Evolutionary conservation across 2,888 invertebrate species (phyloP).

Genomic region (Brenthis daphne): DNA sequence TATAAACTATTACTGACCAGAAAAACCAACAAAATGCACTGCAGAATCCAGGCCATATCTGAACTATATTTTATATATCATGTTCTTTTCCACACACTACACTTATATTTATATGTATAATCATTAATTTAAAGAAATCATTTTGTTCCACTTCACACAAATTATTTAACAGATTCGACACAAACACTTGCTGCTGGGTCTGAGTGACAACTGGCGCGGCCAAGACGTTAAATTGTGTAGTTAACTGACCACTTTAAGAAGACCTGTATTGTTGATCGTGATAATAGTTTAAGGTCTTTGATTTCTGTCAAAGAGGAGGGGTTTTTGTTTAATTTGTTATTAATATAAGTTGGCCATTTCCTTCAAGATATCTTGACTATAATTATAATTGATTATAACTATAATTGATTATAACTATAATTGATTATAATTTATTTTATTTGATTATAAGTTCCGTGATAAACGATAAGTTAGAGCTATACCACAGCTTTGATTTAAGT

Average conservation of each 20-base stretch:
- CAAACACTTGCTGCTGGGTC: constrained; percentile 32
- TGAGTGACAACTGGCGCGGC: constrained; percentile 35
- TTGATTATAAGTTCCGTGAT: too few relatives aligned
- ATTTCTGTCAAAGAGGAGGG: constrained; percentile 4
- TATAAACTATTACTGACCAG: constrained; percentile 47
- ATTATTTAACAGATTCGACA: constrained; percentile 26
- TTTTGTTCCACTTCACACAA: constrained; percentile 5
- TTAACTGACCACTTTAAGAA: constrained; percentile 24
- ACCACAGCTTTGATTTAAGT: too few relatives aligned
- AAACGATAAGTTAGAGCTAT: too few relatives aligned
- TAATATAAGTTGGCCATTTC: neutral
- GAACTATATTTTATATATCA: constrained; percentile 27
- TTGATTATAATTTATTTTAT: too few relatives aligned
- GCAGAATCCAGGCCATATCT: constrained; percentile 58
- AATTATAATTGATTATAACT: too few relatives aligned
- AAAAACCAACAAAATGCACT: constrained; percentile 54
- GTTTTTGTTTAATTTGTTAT: constrained; percentile 8
- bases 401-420: too few relatives aligned
- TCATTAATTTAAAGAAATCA: constrained; percentile 7
- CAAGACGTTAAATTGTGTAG: constrained; percentile 25
- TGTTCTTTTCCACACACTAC: constrained; percentile 24
- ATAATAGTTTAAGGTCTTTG: constrained; percentile 11
- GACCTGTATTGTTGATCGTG: constrained; percentile 21
- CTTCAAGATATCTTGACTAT: too few relatives aligned
- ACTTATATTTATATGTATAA: constrained; percentile 15